Percentiles rank a stretch among this genome's conserved stretches.
Conservation (phyloP, 2,113 vertebrate genomes). For the Cololabis saira region DNA sequence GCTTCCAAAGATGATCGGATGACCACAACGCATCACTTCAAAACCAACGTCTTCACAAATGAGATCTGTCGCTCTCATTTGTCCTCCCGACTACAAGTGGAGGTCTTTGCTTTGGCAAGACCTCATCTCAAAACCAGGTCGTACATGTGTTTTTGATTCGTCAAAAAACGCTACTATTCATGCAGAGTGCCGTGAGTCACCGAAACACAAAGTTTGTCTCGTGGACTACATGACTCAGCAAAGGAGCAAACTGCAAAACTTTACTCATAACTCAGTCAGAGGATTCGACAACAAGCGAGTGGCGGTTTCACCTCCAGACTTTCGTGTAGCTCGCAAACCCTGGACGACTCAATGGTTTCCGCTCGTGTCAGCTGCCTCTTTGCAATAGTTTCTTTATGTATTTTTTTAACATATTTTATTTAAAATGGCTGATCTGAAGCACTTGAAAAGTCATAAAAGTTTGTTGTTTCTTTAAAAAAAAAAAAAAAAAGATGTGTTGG, state of each 20-base stretch:
- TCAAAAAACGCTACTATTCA: slow-evolving; percentile 27
- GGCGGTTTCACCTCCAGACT: slow-evolving; percentile 34
- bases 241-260: slow-evolving; percentile 26
- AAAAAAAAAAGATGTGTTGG: slow-evolving; percentile 4
- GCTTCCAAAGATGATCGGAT: slow-evolving; percentile 28
- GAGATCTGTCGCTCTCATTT: slow-evolving; percentile 2
- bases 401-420: slow-evolving; percentile 53
- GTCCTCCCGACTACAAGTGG: slow-evolving; percentile 3
- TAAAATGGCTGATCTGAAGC: slow-evolving; percentile 42
- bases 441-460: slow-evolving; percentile 39
- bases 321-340: slow-evolving; percentile 37
- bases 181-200: slow-evolving; percentile 22
- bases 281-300: slow-evolving; percentile 8
- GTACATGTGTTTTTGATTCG: slow-evolving; percentile 21
- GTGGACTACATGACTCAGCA: slow-evolving; percentile 30
- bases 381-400: slow-evolving; percentile 30
- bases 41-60: slow-evolving; percentile 10
- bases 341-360: slow-evolving; percentile 9
- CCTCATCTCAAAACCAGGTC: slow-evolving; percentile 9
- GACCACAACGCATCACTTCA: slow-evolving; percentile 13
- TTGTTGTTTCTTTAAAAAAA: slow-evolving; percentile 34
- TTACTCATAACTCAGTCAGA: neutral
- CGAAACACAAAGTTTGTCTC: slow-evolving; percentile 33
- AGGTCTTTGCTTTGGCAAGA: slow-evolving; percentile 9
- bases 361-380: slow-evolving; percentile 33